Percentiles rank a stretch among this genome's conserved stretches.
Conservation (phyloP, 2,888 invertebrate genomes). For the Ectemnius continuus region DNA sequence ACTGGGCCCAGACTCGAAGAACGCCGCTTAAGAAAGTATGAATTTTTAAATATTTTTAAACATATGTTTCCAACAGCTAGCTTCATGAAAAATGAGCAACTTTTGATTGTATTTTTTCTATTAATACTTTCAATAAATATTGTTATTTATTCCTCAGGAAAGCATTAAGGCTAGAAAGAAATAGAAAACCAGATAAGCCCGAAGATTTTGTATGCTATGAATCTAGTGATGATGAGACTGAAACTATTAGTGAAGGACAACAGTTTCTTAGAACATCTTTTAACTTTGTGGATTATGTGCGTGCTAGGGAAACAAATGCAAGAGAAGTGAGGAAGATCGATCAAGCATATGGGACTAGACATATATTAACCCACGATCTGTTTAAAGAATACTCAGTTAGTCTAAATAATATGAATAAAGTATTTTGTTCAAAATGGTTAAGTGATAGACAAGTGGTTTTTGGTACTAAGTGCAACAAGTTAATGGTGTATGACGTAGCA, state of each 20-base stretch:
- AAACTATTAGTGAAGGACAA: slow-evolving; percentile 85
- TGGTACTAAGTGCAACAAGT: slow-evolving; percentile 98
- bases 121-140: neutral
- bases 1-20: slow-evolving; percentile 86
- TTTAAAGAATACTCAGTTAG: slow-evolving; percentile 90
- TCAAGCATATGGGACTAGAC: slow-evolving; percentile 90
- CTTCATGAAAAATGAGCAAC: too few species aligned
- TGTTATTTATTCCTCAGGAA: slow-evolving; percentile 56
- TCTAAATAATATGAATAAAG: slow-evolving; percentile 93
- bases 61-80: neutral
- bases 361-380: slow-evolving; percentile 94
- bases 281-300: slow-evolving; percentile 91
- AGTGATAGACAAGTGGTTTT: slow-evolving; percentile 96
- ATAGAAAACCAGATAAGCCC: slow-evolving; percentile 90
- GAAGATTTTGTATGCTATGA: slow-evolving; percentile 95
- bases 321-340: slow-evolving; percentile 86
- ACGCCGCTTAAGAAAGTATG: slow-evolving; percentile 83
- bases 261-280: slow-evolving; percentile 88
- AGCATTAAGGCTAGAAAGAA: slow-evolving; percentile 82
- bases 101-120: too few species aligned
- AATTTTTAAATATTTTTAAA: slow-evolving; percentile 1
- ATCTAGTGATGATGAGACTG: slow-evolving; percentile 92
- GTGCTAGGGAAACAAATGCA: slow-evolving; percentile 86
- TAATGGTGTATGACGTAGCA: slow-evolving; percentile 95
- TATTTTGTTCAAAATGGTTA: slow-evolving; percentile 97